Percentiles rank a stretch among this genome's conserved stretches.
phyloP scores from a whole-genome alignment of 2,888 invertebrate genomes.

The Catocala nupta region DNA sequence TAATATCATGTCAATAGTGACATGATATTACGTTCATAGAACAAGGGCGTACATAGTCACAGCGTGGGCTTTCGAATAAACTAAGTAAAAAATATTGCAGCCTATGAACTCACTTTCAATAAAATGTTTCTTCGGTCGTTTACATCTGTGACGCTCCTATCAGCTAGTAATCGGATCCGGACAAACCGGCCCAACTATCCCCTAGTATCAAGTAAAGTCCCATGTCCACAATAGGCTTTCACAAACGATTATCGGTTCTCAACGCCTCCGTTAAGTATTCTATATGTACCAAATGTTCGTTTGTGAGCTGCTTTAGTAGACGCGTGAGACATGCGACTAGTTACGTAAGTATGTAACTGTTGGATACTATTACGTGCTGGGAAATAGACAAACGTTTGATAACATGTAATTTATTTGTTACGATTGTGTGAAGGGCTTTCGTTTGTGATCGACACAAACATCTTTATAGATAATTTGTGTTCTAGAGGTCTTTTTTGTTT shows the following conservation, averaged over 20 bases:
- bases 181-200: constrained; percentile 28
- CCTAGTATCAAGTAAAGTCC: constrained; percentile 21
- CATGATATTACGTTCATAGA: too few species aligned
- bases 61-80: too few species aligned
- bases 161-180: constrained; percentile 20
- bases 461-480: constrained; percentile 39
- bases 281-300: constrained; percentile 32
- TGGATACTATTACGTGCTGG: constrained; percentile 33
- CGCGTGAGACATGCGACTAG: constrained; percentile 47
- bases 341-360: constrained; percentile 43
- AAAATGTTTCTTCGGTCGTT: constrained; percentile 35
- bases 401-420: constrained; percentile 50
- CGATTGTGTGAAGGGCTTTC: constrained; percentile 31
- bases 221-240: constrained; percentile 18
- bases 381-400: constrained; percentile 39
- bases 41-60: too few species aligned
- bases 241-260: constrained; percentile 39
- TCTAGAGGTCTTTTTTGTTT: neutral
- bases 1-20: too few species aligned
- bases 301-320: constrained; percentile 18
- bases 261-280: constrained; percentile 25
- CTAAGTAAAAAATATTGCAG: neutral
- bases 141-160: constrained; percentile 32
- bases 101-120: neutral
- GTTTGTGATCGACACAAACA: constrained; percentile 38